Percentiles rank a stretch among this genome's conserved stretches.
phyloP scores from a whole-genome alignment of 2,888 invertebrate species.

The Muschampia plurimacula region DNA sequence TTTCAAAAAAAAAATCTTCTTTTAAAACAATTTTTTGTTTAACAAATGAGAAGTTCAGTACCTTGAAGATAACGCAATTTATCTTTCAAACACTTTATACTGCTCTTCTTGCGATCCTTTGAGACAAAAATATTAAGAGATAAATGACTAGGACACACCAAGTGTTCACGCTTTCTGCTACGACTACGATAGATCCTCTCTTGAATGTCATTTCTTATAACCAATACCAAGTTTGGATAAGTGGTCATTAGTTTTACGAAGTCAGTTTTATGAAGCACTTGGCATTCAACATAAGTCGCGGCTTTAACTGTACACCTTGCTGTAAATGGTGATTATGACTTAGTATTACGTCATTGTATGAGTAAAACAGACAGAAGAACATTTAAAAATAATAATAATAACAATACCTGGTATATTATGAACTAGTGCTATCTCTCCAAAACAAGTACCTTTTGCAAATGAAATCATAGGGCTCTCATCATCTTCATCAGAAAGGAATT shows the following conservation, averaged over 20 bases:
- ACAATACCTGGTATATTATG: conserved; percentile 76
- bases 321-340: conserved; percentile 50
- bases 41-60: conserved; percentile 41
- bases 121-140: conserved; percentile 77
- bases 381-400: conserved; percentile 22
- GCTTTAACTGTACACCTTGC: conserved; percentile 83
- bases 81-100: conserved; percentile 80
- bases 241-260: conserved; percentile 79
- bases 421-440: conserved; percentile 82
- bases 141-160: conserved; percentile 50
- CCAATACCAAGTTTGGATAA: conserved; percentile 72
- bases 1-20: too few relatives aligned
- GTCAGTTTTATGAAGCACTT: conserved; percentile 79
- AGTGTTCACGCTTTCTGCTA: conserved; percentile 56
- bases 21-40: too few relatives aligned
- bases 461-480: conserved; percentile 84
- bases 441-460: conserved; percentile 79
- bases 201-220: conserved; percentile 65
- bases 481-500: conserved; percentile 82
- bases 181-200: conserved; percentile 63
- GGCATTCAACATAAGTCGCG: conserved; percentile 82
- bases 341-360: conserved; percentile 17
- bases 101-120: conserved; percentile 75
- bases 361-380: conserved; percentile 13
- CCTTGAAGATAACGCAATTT: conserved; percentile 77